These are phyloP conservation scores for Leucozona laternaria DNA, from an alignment of 2,888 invertebrate genomes.

Conservation along the genomic window DNA sequence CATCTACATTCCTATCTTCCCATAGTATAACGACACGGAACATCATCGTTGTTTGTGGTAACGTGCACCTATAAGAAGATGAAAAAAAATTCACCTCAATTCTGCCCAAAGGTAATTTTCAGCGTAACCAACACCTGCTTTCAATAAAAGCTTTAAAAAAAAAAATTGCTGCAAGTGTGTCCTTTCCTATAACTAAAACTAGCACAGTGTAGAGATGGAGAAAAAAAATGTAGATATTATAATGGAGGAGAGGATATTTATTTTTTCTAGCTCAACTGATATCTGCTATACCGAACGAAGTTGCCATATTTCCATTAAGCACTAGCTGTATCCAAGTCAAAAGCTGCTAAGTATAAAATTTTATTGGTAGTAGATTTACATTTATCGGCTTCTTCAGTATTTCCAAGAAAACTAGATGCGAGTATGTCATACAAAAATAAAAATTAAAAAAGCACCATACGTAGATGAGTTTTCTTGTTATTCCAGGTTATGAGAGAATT, in stretches of 20 bases:
- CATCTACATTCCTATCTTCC: background rate
- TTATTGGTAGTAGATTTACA: no score
- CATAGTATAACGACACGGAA: slow-evolving; percentile 14
- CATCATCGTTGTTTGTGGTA: slow-evolving; percentile 18
- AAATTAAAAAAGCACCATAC: no score
- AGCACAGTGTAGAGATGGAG: slow-evolving; percentile 21
- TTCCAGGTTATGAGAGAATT: no score
- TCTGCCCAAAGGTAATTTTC: slow-evolving; percentile 71
- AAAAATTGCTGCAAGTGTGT: slow-evolving; percentile 48
- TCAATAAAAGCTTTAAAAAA: slow-evolving; percentile 66
- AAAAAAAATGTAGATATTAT: background rate
- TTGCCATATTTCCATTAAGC: background rate
- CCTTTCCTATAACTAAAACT: slow-evolving; percentile 41
- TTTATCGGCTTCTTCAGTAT: no score
- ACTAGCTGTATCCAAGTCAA: background rate
- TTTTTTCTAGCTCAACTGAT: slow-evolving; percentile 1
- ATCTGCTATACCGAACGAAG: background rate
- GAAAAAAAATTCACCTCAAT: slow-evolving; percentile 49
- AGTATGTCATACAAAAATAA: no score
- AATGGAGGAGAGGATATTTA: background rate
- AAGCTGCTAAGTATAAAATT: background rate
- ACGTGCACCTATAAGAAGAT: background rate
- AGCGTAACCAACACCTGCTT: slow-evolving; percentile 73
- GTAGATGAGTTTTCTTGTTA: no score
- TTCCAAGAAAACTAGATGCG: no score